Conservation (phyloP, 2,888 invertebrate species). For the Epinotia nisella region DNA sequence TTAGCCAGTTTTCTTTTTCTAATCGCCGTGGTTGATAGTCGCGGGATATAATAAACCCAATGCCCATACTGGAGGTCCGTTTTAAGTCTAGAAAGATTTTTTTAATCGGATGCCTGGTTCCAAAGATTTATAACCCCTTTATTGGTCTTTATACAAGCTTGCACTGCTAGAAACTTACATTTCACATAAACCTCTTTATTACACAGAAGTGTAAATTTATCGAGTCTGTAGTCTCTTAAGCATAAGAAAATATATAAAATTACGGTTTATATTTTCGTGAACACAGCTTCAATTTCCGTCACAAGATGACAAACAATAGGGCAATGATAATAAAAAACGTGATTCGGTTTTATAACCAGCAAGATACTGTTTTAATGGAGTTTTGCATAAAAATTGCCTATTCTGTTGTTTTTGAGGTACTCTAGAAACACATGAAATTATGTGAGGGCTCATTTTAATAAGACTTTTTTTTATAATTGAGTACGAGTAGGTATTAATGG, state of each 20-base stretch:
- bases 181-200: too few species aligned
- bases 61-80: too few species aligned
- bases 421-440: neutral
- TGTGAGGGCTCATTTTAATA: neutral
- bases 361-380: conserved; percentile 7
- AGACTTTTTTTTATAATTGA: too few species aligned
- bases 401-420: neutral
- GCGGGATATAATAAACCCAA: too few species aligned
- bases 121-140: too few species aligned
- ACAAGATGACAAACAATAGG: conserved; percentile 9
- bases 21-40: too few species aligned
- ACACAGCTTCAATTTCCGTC: conserved; percentile 15
- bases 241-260: neutral
- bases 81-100: too few species aligned
- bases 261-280: neutral
- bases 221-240: neutral
- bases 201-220: neutral
- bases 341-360: neutral
- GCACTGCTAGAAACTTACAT: too few species aligned
- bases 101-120: too few species aligned
- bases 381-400: conserved; percentile 22
- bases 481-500: too few species aligned
- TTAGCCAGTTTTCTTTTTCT: too few species aligned
- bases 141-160: too few species aligned
- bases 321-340: conserved; percentile 18